A percentile compares a stretch with the other conserved stretches of the same genome.
Conservation (phyloP, 2,113 vertebrate genomes). For the Ifrita kowaldi region DNA sequence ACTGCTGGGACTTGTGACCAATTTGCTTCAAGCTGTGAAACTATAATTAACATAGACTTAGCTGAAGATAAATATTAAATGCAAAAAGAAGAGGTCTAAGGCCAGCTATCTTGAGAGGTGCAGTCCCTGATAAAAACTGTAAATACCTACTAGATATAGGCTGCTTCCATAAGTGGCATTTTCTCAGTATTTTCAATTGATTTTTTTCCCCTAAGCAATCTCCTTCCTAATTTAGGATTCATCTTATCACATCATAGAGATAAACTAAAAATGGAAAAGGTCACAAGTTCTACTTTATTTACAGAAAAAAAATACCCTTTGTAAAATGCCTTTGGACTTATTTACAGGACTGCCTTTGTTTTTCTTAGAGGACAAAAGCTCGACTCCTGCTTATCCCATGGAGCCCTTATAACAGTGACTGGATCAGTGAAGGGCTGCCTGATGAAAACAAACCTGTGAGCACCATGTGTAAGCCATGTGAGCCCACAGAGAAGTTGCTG, state of each 20-base stretch:
- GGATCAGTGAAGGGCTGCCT: background rate
- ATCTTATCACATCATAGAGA: background rate
- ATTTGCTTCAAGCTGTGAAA: background rate
- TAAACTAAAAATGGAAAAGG: background rate
- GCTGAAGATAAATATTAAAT: background rate
- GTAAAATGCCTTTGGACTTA: background rate
- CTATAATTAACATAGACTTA: background rate
- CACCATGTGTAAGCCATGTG: accelerated
- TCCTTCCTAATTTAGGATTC: background rate
- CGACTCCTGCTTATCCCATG: background rate
- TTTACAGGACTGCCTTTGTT: background rate
- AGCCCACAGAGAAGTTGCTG: background rate
- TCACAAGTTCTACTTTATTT: background rate
- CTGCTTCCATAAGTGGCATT: background rate
- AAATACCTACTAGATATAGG: background rate
- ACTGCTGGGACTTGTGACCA: background rate
- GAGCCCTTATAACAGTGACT: background rate
- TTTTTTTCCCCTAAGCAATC: background rate
- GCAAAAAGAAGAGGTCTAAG: background rate
- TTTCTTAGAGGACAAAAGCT: background rate
- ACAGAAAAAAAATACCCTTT: background rate
- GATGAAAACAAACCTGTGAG: background rate
- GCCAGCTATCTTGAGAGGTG: background rate
- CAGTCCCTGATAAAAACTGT: background rate
- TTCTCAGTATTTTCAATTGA: background rate